These are phyloP conservation scores for Apodemia mormo DNA, from an alignment of 2,888 invertebrate species.

Conservation along the genomic window DNA sequence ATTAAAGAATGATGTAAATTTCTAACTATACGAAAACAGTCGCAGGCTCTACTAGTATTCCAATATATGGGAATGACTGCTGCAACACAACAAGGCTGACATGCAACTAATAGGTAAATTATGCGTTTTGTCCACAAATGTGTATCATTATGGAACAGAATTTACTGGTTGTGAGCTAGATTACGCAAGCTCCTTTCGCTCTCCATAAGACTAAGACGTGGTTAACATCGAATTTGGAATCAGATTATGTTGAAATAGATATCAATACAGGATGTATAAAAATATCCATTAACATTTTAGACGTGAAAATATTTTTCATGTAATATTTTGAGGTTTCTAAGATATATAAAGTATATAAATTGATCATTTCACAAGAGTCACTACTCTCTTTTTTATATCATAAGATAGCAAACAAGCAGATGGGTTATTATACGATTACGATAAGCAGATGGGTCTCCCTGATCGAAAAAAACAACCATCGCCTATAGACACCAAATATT, in stretches of 20 bases:
- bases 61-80: neutral
- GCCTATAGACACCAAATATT: too few species aligned
- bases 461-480: too few species aligned
- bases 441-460: too few species aligned
- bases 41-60: neutral
- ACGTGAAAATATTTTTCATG: neutral
- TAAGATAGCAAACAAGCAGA: too few species aligned
- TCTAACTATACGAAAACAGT: neutral
- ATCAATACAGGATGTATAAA: neutral
- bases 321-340: too few species aligned
- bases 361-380: too few species aligned
- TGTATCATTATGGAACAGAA: slow-evolving; percentile 11
- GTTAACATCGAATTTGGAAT: slow-evolving; percentile 11
- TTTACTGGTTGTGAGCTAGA: slow-evolving; percentile 11
- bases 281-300: neutral
- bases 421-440: too few species aligned
- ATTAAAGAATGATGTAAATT: too few species aligned
- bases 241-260: slow-evolving; percentile 16
- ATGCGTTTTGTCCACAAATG: slow-evolving; percentile 16
- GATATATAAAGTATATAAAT: too few species aligned
- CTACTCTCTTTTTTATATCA: too few species aligned
- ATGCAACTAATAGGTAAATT: slow-evolving; percentile 15
- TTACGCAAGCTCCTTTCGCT: slow-evolving; percentile 14
- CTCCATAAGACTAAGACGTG: slow-evolving; percentile 9
- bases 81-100: neutral